Conservation (phyloP, 2,113 vertebrate genomes). For the Eubucco bourcierii region DNA sequence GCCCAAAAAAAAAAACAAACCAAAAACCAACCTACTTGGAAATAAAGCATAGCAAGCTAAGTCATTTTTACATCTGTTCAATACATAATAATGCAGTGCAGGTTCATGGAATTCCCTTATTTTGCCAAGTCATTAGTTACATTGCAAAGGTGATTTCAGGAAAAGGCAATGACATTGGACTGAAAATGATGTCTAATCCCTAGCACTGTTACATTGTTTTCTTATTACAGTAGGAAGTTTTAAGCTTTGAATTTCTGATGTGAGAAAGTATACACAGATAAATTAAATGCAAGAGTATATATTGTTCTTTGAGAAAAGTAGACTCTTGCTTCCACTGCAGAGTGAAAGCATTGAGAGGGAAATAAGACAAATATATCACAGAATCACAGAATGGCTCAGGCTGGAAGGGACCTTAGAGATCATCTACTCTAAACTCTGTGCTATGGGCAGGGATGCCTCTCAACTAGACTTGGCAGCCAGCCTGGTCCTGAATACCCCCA, state of each 20-base stretch:
- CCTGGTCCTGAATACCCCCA: too few species aligned
- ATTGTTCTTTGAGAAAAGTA: not conserved
- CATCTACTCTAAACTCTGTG: too few species aligned
- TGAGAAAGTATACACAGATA: not conserved
- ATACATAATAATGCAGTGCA: not conserved
- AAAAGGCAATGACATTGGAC: not conserved
- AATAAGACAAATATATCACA: not conserved
- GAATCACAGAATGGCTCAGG: too few species aligned
- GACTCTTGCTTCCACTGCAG: not conserved
- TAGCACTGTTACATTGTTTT: not conserved
- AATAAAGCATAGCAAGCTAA: conserved; percentile 10
- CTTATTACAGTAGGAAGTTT: not conserved
- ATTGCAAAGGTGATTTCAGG: not conserved
- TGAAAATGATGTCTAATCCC: not conserved
- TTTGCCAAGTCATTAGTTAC: conserved; percentile 42
- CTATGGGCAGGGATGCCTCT: too few species aligned
- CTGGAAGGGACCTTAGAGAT: too few species aligned
- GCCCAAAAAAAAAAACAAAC: too few species aligned
- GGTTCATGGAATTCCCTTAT: not conserved
- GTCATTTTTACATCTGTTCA: not conserved
- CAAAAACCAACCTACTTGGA: not conserved
- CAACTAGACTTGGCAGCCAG: too few species aligned
- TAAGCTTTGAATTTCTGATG: not conserved
- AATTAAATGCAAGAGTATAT: not conserved
- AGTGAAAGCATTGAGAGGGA: not conserved